Base-by-base conservation (phyloP, 1,140 invertebrate species). In the Delia radicum region DNA sequence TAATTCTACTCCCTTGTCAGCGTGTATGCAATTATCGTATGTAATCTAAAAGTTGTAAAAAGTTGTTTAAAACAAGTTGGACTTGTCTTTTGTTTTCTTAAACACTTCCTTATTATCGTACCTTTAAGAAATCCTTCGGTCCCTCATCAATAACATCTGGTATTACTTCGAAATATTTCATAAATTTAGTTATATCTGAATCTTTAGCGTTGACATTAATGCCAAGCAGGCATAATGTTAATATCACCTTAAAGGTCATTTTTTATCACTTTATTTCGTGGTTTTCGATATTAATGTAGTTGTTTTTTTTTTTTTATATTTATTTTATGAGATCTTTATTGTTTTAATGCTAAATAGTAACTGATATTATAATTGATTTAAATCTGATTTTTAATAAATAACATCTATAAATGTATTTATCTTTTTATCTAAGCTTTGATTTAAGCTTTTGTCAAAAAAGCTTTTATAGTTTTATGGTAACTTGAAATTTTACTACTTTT, bases 1-100 rank as follows among this genome's bases (percentile, higher is more conserved):
- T 75, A 93, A 82, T 76, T 89, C 89, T 79, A 92, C 92, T 6
- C 93, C 93, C 33, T 89, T 80, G 21, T 92, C 87, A 0, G 92
- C 91, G 1, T 80, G 81, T 0, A 90, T 81, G 8, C 88, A 87
- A 71, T 88, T 89, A 1, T 88, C 85, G 24, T 61, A 74, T 13
- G 28, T 55, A 18, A 74, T 74, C 55, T 74, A 18, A 13, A 63
- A 15, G 27, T 2, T 65, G 6, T 13, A 33, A 37, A 33, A 69
- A 26, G 2, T 37, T 24, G 4, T 72, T 72, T 21, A 46, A 74
- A 73, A 48, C 18, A 48, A 73, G n/a, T n/a, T n/a, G n/a, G n/a
- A 7, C 13, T 29, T 42, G 2, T 33, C 8, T 8, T 18, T 26
- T 8, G 5, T 74, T 18, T 29, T 48, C 2, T 74, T 74, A 27